Evolutionary conservation across 2,797 vertebrate genomes (phyloP).

Genomic region (Potorous gilbertii): DNA sequence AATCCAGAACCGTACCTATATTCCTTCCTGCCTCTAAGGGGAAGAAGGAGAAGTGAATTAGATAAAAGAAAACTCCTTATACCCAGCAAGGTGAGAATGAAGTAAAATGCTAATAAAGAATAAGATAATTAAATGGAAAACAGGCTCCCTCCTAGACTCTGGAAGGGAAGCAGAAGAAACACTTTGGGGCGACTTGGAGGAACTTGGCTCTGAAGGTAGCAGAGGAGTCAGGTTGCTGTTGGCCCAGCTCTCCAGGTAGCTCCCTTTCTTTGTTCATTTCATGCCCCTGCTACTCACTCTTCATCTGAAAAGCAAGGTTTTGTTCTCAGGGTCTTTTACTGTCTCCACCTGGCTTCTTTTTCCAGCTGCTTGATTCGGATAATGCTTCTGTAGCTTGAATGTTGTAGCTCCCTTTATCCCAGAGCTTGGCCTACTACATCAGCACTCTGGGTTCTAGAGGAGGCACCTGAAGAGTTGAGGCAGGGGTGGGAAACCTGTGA

Average conservation of each 20-base stretch:
- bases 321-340: neutral
- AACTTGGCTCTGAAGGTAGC: neutral
- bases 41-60: neutral
- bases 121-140: neutral
- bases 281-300: neutral
- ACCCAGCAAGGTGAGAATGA: neutral
- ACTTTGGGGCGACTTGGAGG: neutral
- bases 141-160: neutral
- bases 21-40: neutral
- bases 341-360: neutral
- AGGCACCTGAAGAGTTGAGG: neutral
- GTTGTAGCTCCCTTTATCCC: neutral
- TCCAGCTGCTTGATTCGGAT: neutral
- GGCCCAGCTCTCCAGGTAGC: neutral
- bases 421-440: neutral
- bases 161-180: neutral
- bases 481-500: no score
- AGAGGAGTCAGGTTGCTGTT: neutral
- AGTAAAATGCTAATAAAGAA: neutral
- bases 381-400: neutral
- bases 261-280: neutral
- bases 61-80: neutral
- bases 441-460: neutral
- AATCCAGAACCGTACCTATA: neutral
- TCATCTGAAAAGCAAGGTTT: neutral